Evolutionary conservation across 2,797 vertebrate genomes (phyloP), one percentile per base, ranked within the genome.

Genomic region (Lacerta bilineata): DNA sequence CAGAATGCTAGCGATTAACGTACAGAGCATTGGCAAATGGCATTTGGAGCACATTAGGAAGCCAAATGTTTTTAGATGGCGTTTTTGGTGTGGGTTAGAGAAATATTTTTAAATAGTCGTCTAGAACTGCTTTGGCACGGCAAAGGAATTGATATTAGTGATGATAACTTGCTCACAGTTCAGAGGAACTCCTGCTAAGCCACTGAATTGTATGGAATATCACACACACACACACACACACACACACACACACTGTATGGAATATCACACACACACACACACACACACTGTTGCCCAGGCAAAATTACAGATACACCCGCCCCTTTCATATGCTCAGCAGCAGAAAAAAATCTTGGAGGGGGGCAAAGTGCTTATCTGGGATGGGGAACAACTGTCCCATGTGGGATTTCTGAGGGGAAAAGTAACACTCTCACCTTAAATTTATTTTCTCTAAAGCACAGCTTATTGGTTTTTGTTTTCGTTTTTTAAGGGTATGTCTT

Each of bases 51-150:
- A 2, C 79, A 36, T 88, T 84, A 89, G 77, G 17, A 64, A 2
- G 43, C 0, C 55, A 69, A 61, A 84, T 46, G n/a, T 85, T 84
- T 90, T 87, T 20, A 6, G 3, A 25, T 83, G 88, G 17, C 1
- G 41, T 86, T 91, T 85, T 43, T 89, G 71, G 61, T 80, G 18
- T 1, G 2, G 2, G 36, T 10, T 64, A 6, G 33, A 86, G 46
- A 87, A 92, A 82, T n/a, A 71, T 84, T 29, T 36, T 68, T 64
- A n/a, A 89, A 89, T 90, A n/a, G 17, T 83, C 71, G 59, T 15
- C 68, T 15, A 3, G 33, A 0, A 81, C 20, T 87, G 29, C 33
- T 88, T 93, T 91, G 66, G 2, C 15, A 80, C 93, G 86, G 69
- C 79, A 43, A 29, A 43, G 39, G 9, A 84, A 59, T 3, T 71